phyloP scores from a whole-genome alignment of 30 jellyfish, hydroid and myxozoan species.

The Cassiopea xamachana region DNA sequence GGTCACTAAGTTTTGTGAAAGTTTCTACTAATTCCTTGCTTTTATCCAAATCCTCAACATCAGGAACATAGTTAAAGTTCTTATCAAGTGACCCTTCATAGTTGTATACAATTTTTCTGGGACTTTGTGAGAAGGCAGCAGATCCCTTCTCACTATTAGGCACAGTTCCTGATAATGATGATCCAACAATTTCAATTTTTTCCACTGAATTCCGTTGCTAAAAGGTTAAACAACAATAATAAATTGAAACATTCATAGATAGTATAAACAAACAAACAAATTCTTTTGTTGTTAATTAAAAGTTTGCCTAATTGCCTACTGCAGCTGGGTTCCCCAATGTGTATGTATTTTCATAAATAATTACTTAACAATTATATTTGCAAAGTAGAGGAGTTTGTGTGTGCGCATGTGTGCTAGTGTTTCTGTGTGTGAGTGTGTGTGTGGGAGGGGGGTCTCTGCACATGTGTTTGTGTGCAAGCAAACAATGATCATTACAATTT shows the following conservation, averaged over 20 bases:
- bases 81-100: neutral
- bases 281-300: no score
- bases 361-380: neutral
- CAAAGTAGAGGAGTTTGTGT: neutral
- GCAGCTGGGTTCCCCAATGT: no score
- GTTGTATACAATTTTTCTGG: neutral
- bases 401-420: neutral
- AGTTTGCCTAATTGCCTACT: no score
- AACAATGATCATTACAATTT: neutral
- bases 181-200: no score
- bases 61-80: conserved; percentile 11
- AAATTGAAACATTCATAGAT: no score
- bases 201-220: no score
- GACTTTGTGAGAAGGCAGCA: no score
- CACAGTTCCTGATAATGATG: no score
- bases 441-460: neutral
- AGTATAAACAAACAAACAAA: no score
- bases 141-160: no score
- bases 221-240: no score
- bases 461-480: neutral
- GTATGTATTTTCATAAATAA: no score
- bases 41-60: neutral
- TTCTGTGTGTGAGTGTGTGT: neutral
- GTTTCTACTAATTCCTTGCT: conserved; percentile 24
- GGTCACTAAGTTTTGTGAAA: conserved; percentile 53